Conservation (phyloP, 2,888 invertebrate genomes). For the Andrena flavipes region DNA sequence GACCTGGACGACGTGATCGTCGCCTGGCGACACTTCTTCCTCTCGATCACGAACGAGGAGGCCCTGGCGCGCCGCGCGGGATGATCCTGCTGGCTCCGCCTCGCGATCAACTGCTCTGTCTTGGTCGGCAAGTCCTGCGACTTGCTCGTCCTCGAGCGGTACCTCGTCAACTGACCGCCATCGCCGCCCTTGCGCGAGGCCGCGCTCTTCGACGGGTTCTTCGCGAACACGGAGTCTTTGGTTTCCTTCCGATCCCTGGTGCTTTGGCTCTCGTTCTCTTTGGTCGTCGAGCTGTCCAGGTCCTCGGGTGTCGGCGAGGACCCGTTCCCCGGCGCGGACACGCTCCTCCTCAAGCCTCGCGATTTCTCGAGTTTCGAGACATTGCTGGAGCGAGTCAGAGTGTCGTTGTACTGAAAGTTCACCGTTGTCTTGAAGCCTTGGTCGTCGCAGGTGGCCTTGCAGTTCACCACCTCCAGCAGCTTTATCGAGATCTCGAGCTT, state of each 20-base stretch:
- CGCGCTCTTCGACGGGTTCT: constrained; percentile 27
- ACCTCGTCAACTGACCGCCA: constrained; percentile 44
- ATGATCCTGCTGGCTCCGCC: constrained; percentile 53
- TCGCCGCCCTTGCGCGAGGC: constrained; percentile 18
- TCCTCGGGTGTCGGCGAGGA: constrained; percentile 9
- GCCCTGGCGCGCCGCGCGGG: constrained; percentile 66
- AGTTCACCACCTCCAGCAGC: constrained; percentile 37
- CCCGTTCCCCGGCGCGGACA: constrained; percentile 63
- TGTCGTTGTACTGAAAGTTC: constrained; percentile 61
- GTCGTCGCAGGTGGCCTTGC: constrained; percentile 33
- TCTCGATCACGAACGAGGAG: constrained; percentile 76
- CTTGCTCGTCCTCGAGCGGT: constrained; percentile 61
- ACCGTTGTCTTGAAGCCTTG: constrained; percentile 61
- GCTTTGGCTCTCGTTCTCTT: constrained; percentile 43
- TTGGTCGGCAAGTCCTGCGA: constrained; percentile 67
- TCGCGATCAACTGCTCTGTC: constrained; percentile 72
- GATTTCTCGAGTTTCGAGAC: constrained; percentile 27
- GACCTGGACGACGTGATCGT: constrained; percentile 62
- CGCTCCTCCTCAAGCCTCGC: constrained; percentile 59
- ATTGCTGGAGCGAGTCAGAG: constrained; percentile 50
- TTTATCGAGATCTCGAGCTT: constrained; percentile 28
- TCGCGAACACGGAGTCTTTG: constrained; percentile 42
- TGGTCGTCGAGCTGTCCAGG: constrained; percentile 43
- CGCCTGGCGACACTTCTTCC: constrained; percentile 53
- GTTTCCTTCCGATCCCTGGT: constrained; percentile 34